A percentile compares a stretch with the other conserved stretches of the same genome.
These are phyloP conservation scores for Drosophila rellima DNA, from an alignment of 2,888 invertebrate species.

Conservation along the genomic window DNA sequence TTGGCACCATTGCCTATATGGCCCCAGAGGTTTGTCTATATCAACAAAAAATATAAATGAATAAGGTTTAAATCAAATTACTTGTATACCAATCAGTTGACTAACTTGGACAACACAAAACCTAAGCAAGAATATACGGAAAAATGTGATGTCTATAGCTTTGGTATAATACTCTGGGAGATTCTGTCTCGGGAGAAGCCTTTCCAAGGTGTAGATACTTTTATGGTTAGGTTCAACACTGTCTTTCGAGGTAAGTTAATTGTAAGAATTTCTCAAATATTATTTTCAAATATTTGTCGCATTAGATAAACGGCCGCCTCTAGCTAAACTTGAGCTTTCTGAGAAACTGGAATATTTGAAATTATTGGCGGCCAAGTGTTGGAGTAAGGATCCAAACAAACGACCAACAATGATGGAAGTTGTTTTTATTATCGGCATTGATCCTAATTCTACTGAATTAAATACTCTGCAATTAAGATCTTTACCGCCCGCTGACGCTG, in stretches of 20 bases:
- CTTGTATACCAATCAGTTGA: neutral
- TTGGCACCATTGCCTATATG: neutral
- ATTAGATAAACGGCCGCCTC: neutral
- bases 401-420: slow-evolving; percentile 2
- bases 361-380: neutral
- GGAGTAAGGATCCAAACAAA: neutral
- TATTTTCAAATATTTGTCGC: neutral
- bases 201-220: neutral
- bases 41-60: neutral
- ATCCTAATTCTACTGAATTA: neutral
- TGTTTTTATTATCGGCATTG: neutral
- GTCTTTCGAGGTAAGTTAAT: neutral
- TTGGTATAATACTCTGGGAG: slow-evolving; percentile 15
- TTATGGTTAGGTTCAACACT: neutral
- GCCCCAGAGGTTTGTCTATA: neutral
- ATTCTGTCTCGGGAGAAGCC: slow-evolving; percentile 6
- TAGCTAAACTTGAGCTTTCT: neutral
- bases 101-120: neutral
- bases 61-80: neutral
- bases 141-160: slow-evolving; percentile 16
- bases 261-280: neutral
- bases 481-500: neutral
- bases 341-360: neutral
- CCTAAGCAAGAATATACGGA: neutral
- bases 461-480: neutral